Percentiles rank a stretch among this genome's conserved stretches.
phyloP scores from a whole-genome alignment of 2,113 vertebrate species.

The Megaceryle torquata region DNA sequence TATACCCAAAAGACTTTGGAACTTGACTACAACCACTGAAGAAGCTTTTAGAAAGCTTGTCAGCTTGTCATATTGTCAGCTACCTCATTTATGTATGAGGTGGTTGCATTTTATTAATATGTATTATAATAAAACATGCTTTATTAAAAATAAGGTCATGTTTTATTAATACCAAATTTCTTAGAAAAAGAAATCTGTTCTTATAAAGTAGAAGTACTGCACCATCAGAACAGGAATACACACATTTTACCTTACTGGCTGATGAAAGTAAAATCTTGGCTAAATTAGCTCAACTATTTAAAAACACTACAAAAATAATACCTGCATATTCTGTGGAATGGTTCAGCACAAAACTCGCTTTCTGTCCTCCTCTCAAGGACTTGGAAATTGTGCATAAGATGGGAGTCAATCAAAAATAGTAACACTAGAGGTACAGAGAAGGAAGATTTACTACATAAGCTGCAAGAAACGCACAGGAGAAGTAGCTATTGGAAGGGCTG shows the following conservation, averaged over 20 bases:
- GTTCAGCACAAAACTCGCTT: background rate
- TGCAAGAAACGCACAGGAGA: background rate
- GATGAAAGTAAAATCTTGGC: background rate
- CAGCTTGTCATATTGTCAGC: background rate
- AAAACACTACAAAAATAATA: background rate
- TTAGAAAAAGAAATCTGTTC: background rate
- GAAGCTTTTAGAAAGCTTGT: background rate
- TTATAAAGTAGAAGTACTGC: background rate
- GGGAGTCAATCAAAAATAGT: background rate
- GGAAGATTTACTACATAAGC: background rate
- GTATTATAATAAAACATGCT: background rate
- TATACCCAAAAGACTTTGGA: fast-evolving
- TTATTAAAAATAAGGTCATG: background rate
- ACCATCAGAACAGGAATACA: background rate
- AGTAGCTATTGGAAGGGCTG: background rate
- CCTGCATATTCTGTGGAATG: background rate
- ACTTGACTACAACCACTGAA: background rate
- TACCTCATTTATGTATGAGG: background rate
- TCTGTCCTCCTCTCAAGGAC: background rate
- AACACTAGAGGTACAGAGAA: background rate
- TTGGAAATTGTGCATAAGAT: background rate
- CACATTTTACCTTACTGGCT: background rate
- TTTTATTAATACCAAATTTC: background rate
- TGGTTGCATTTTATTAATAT: background rate
- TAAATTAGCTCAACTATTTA: background rate